Base-by-base conservation (phyloP, 1,140 invertebrate species). In the Chymomyza costata region DNA sequence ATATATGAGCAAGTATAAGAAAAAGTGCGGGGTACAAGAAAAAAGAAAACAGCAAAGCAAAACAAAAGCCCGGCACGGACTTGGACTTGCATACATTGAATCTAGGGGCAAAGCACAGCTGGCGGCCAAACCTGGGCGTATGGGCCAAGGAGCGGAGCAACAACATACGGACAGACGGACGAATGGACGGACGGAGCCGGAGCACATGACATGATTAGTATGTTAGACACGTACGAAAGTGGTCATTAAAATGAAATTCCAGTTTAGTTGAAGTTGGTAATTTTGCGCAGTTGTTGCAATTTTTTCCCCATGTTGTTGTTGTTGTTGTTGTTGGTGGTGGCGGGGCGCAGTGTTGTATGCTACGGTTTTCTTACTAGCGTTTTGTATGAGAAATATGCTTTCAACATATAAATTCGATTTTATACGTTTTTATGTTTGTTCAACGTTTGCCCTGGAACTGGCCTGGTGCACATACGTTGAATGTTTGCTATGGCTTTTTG, bases 221-320 rank as follows among this genome's bases (percentile, higher is more conserved):
- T 84, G 70, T 84, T 82, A 59, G 71, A 82, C 82, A 84, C 82
- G 82, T 84, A 73, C 55, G 54, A 82, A 84, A 84, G 71, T 82
- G 82, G 82, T 83, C 82, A 84, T 84, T 84, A 84, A 83, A 83
- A 82, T 69, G 80, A 66, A 82, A 82, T 73, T 82, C 71, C 59
- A 78, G 71, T 74, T 80, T 63, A 69, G 71, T 80, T 82, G 59
- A 71, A 82, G 62, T 78, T 82, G 76, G 70, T 82, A 71, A 74
- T 82, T 80, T 80, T 80, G 73, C 73, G 73, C 73, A 80, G 73
- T 80, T 80, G 73, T 80, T 80, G 73, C 73, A 80, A 73, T 80
- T 80, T 80, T 68, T 46, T 58, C 48, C 39, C 15, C 25, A 7
- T 41, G 18, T 55, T 11, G 28, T 37, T 54, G 35, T 30, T 21